phyloP scores from a whole-genome alignment of 1,140 invertebrate genomes.

The Hypsibius dujardini region DNA sequence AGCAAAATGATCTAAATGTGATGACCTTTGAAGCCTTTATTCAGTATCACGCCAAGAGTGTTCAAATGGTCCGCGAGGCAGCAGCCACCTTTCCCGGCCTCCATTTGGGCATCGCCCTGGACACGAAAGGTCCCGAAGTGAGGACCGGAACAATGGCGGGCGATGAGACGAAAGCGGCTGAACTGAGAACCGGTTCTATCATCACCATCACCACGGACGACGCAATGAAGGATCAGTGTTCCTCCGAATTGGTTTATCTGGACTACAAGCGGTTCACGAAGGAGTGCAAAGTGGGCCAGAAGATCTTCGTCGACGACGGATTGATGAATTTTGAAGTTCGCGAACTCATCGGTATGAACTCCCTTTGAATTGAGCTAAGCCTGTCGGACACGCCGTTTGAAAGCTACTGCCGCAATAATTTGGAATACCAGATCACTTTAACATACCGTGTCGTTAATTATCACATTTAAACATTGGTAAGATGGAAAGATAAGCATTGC shows the following conservation, averaged over 20 bases:
- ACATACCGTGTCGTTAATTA: no score
- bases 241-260: constrained; percentile 52
- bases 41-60: constrained; percentile 39
- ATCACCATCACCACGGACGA: constrained; percentile 78
- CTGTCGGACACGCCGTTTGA: no score
- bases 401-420: no score
- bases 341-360: constrained; percentile 2
- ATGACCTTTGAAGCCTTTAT: constrained; percentile 18
- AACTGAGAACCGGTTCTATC: constrained; percentile 61
- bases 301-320: constrained; percentile 89
- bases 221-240: constrained; percentile 60
- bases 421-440: no score
- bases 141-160: constrained; percentile 39
- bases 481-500: no score
- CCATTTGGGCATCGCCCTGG: constrained; percentile 36
- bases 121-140: constrained; percentile 44
- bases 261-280: constrained; percentile 91
- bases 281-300: constrained; percentile 48
- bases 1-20: not conserved
- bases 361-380: not conserved
- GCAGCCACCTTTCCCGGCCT: constrained; percentile 17
- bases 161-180: constrained; percentile 37
- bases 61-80: constrained; percentile 30
- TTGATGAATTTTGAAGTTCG: constrained; percentile 43
- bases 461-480: no score